phyloP scores from a whole-genome alignment of 2,797 vertebrate genomes.

The Thalassophryne amazonica region DNA sequence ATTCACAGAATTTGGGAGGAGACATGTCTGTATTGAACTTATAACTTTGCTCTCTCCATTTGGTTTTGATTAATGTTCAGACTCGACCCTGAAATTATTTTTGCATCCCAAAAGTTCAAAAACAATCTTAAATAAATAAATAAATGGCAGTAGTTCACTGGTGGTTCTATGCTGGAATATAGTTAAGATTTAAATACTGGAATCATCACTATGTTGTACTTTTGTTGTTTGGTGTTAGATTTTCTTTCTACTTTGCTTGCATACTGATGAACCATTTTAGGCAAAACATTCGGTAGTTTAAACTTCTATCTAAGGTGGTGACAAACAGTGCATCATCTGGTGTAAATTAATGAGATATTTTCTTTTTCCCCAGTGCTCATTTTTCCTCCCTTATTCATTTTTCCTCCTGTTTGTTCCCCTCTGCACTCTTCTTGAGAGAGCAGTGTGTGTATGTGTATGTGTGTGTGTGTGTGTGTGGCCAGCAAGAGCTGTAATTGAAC shows the following conservation, averaged over 20 bases:
- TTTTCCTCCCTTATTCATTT: constrained; percentile 65
- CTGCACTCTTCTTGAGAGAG: constrained; percentile 70
- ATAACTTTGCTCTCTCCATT: constrained; percentile 5
- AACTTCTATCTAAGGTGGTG: constrained; percentile 56
- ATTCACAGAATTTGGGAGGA: constrained; percentile 15
- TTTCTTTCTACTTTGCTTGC: no score
- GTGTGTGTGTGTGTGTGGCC: constrained; percentile 62
- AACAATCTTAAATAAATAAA: no score
- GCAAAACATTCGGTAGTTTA: constrained; percentile 36
- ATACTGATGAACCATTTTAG: no score
- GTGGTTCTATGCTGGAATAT: constrained; percentile 1
- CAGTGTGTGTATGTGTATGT: constrained; percentile 24
- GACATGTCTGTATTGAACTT: constrained; percentile 14
- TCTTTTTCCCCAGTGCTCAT: constrained; percentile 43
- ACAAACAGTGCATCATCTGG: constrained; percentile 73
- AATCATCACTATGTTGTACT: constrained; percentile 4
- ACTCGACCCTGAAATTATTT: constrained; percentile 28
- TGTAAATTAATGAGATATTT: constrained; percentile 66
- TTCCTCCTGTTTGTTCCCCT: constrained; percentile 62
- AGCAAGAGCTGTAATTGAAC: constrained; percentile 79
- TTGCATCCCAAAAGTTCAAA: constrained; percentile 17
- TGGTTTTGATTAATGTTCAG: constrained; percentile 11
- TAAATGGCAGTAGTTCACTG: background rate
- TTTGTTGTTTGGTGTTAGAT: constrained; percentile 12
- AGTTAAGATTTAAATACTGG: constrained; percentile 26